A percentile compares a stretch with the other conserved stretches of the same genome.
phyloP scores from a whole-genome alignment of 2,797 vertebrate genomes.

The Euthynnus affinis region DNA sequence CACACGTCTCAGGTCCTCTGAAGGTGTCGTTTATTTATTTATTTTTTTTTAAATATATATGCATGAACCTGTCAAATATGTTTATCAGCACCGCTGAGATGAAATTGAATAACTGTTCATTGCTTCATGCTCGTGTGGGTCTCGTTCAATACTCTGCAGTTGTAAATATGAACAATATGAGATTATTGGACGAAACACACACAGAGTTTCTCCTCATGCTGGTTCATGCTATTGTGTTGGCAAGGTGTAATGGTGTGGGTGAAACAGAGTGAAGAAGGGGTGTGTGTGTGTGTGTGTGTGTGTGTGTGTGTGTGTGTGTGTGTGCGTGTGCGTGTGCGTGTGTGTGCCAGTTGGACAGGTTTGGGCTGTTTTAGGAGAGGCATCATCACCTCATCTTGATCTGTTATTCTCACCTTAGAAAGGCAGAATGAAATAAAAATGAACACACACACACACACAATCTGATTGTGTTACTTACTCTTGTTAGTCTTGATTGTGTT shows the following conservation, averaged over 20 bases:
- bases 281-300: not conserved
- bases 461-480: no score
- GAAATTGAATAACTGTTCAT: not conserved
- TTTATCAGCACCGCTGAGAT: not conserved
- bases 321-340: no score
- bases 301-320: not conserved
- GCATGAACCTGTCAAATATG: conserved; percentile 41
- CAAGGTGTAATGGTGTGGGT: not conserved
- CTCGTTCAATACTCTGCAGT: not conserved
- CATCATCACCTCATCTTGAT: conserved; percentile 30
- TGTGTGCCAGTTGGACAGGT: not conserved
- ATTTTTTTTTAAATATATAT: no score
- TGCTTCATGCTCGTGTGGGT: conserved; percentile 11
- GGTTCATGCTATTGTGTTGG: not conserved
- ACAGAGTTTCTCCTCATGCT: conserved; percentile 4
- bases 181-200: conserved; percentile 17
- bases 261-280: not conserved
- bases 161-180: not conserved
- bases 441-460: not conserved
- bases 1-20: not conserved
- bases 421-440: not conserved
- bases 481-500: conserved; percentile 4
- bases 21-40: conserved; percentile 23
- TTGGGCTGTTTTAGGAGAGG: conserved; percentile 6
- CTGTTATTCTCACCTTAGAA: conserved; percentile 37